These are phyloP conservation scores for Agapornis roseicollis DNA, from an alignment of 2,113 vertebrate species.

Conservation along the genomic window DNA sequence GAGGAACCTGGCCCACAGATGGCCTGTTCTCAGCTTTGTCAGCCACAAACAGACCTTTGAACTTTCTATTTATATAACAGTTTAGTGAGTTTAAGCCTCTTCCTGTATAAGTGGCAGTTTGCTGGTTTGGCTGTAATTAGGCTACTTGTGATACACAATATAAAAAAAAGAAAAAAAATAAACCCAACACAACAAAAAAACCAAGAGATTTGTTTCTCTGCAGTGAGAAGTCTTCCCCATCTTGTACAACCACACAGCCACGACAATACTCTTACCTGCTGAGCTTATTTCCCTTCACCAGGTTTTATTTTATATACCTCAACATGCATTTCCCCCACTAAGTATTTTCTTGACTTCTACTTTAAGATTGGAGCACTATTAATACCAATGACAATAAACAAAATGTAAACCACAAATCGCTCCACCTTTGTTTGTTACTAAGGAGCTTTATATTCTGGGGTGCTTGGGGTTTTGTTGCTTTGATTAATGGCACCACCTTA, in stretches of 20 bases:
- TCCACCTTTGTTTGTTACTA: background rate
- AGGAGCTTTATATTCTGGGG: background rate
- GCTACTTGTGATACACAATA: slow-evolving; percentile 69
- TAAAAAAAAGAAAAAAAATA: slow-evolving; percentile 53
- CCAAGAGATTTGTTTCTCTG: background rate
- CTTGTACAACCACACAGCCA: background rate
- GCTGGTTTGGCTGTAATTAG: slow-evolving; percentile 74
- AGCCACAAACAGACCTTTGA: slow-evolving; percentile 77
- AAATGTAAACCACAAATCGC: background rate
- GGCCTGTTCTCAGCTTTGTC: slow-evolving; percentile 69
- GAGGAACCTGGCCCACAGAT: slow-evolving; percentile 74
- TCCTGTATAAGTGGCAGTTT: slow-evolving; percentile 77
- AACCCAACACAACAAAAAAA: background rate
- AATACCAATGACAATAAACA: background rate
- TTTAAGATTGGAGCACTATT: background rate
- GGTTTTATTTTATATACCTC: background rate
- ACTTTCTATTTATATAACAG: slow-evolving; percentile 83
- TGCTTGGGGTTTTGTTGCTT: slow-evolving; percentile 3
- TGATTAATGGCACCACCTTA: slow-evolving; percentile 59
- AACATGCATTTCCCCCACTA: background rate
- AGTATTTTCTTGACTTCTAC: background rate
- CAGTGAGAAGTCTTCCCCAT: background rate
- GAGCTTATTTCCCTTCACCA: background rate
- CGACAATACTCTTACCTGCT: background rate
- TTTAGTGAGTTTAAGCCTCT: slow-evolving; percentile 79